Evolutionary conservation across 2,888 invertebrate species (phyloP), one percentile per base, ranked within the genome.

Genomic region (Branchipolynoe longqiensis): DNA sequence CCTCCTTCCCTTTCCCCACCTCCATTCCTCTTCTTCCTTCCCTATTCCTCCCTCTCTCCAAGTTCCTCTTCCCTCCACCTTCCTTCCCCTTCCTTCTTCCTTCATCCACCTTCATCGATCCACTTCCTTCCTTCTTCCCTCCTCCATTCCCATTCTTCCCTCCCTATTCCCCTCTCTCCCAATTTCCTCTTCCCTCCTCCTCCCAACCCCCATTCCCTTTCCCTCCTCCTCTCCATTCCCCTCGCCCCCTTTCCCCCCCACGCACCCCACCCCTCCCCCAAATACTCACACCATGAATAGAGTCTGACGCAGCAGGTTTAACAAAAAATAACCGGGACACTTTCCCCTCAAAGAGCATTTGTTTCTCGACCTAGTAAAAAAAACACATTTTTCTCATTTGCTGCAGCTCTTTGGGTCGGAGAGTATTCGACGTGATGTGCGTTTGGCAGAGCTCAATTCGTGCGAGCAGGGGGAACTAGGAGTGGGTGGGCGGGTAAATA

Each of bases 301-400:
- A 78, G 78, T 78, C 78, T 78, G 78, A 78, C 78, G 78, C 25
- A 8, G 41, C 54, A 8, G 25, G n/a, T n/a, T n/a, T n/a, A n/a
- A n/a, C n/a, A n/a, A n/a, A n/a, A 48, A 48, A 54, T 78, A 78
- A 78, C 41, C n/a, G 78, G 78, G 48, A 41, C 78, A 78, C 78
- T 78, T 78, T 78, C 78, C 78, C 78, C 41, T 78, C 78, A 78
- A 78, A 78, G 78, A 78, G 78, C 48, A n/a, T 78, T 54, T 54
- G 41, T 78, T 25, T 78, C 78, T 78, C 78, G 78, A 78, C 78
- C 78, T 78, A 48, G 48, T 78, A 31, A 31, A 48, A 48, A 48
- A n/a, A n/a, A n/a, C n/a, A 31, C 54, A 31, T 78, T 78, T 4
- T n/a, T n/a, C 22, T n/a, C 78, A 78, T 78, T 78, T 41, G 78